phyloP scores from a whole-genome alignment of 2,797 vertebrate species.

The Schizopygopsis malacanthus region DNA sequence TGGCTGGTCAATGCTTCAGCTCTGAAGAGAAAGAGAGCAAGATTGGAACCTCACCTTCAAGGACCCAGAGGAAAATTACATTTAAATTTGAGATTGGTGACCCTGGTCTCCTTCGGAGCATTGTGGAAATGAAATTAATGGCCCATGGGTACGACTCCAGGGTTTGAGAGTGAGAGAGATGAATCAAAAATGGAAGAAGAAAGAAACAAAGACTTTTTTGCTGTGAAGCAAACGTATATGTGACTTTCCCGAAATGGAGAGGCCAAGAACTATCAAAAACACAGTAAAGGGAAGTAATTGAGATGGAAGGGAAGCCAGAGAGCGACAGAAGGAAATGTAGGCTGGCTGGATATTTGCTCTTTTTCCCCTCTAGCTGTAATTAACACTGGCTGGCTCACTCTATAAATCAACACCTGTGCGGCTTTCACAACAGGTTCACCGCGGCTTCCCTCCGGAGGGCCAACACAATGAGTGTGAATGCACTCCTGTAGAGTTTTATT shows the following conservation, averaged over 20 bases:
- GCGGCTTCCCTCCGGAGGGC: neutral
- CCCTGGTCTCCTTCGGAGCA: slow-evolving; percentile 40
- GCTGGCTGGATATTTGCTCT: slow-evolving; percentile 42
- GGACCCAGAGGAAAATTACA: slow-evolving; percentile 56
- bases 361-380: slow-evolving; percentile 55
- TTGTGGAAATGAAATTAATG: slow-evolving; percentile 57
- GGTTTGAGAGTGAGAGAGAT: slow-evolving; percentile 23
- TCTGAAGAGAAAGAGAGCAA: slow-evolving; percentile 38
- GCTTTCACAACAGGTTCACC: slow-evolving; percentile 43
- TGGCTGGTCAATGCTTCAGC: slow-evolving; percentile 28
- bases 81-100: slow-evolving; percentile 61
- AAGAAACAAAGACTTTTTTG: neutral
- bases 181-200: slow-evolving; percentile 5
- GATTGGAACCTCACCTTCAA: slow-evolving; percentile 55
- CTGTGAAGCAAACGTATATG: neutral
- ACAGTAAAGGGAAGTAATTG: neutral
- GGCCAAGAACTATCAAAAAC: slow-evolving; percentile 1
- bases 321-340: slow-evolving; percentile 19
- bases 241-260: slow-evolving; percentile 21
- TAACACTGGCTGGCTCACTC: slow-evolving; percentile 53
- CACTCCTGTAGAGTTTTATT: neutral
- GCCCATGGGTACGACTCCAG: slow-evolving; percentile 45
- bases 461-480: neutral
- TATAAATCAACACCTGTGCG: slow-evolving; percentile 54
- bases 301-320: slow-evolving; percentile 21